Evolutionary conservation across 2,888 invertebrate species (phyloP).

Genomic region (Caenorhabditis sp.): DNA sequence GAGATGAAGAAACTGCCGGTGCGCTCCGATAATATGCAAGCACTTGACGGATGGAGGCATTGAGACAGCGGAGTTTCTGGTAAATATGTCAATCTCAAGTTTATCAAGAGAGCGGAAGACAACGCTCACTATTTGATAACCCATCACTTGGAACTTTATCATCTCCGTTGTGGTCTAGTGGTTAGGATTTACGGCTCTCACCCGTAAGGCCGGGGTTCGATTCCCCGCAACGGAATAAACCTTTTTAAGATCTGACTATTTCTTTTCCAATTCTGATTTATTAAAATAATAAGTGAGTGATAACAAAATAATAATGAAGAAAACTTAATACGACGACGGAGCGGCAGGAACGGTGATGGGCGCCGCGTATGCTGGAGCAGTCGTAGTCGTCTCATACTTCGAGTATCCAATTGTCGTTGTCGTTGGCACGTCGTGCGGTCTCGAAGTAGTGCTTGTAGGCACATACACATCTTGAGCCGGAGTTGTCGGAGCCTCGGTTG

Average conservation of each 20-base stretch:
- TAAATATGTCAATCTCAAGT: too few species aligned
- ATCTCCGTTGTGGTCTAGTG: constrained; percentile 59
- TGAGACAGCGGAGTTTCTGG: too few species aligned
- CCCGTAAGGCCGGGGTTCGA: constrained; percentile 64
- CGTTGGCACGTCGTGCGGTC: constrained; percentile 4
- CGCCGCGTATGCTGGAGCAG: background rate
- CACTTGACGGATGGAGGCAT: too few species aligned
- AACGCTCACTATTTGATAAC: too few species aligned
- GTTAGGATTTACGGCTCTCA: constrained; percentile 64
- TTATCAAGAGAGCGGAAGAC: too few species aligned
- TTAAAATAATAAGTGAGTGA: constrained; percentile 11
- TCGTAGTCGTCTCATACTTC: constrained; percentile 13
- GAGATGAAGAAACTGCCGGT: too few species aligned
- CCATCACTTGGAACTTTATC: background rate
- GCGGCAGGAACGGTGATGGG: too few species aligned
- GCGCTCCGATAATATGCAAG: too few species aligned
- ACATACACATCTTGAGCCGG: background rate
- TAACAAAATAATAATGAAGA: too few species aligned
- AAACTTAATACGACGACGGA: too few species aligned
- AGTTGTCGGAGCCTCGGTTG: background rate
- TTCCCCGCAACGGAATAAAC: constrained; percentile 58
- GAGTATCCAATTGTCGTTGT: constrained; percentile 6
- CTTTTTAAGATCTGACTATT: too few species aligned
- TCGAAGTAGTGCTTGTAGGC: background rate
- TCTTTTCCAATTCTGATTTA: too few species aligned